Base-by-base conservation (phyloP, 2,113 vertebrate species). In the Halichoeres trimaculatus region DNA sequence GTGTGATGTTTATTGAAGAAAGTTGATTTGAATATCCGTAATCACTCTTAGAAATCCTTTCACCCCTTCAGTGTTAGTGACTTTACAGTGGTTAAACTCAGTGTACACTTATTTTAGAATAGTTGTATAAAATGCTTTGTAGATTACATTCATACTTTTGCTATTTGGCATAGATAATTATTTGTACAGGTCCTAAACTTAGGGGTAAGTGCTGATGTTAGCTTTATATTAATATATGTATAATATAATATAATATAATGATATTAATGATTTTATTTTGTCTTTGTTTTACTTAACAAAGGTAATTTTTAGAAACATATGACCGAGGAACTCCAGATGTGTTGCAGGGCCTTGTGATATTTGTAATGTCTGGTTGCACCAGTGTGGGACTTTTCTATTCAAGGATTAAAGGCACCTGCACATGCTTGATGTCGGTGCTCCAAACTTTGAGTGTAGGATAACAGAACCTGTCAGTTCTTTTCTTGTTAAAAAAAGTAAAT, bases 291-390 rank as follows among this genome's bases (percentile, higher is more conserved):
- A n/a, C 47, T 36, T 51, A 69, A 34, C 58, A 52, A 54, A 38
- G 19, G 36, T 13, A 10, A 1, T 22, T 22, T 52, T 47, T 17
- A 4, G 35, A 45, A 69, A 51, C 34, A 59, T 45, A 69, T 62
- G 56, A 16, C 41, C 10, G 6, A 66, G 45, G 56, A 83, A 47
- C 54, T 47, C 51, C 30, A 57, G 62, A 76, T 88, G 74, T 83
- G 74, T 88, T 83, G 73, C 85, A 82, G 67, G 76, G 74, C 73
- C 80, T 45, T 90, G 89, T 82, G 63, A 90, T 91, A 77, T 91
- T 89, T 89, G 72, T 70, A 69, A 87, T 80, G 64, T 84, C 77
- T 53, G 65, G 24, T 88, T 84, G 69, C 79, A 87, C 84, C 78
- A 62, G 70, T 68, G 63, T 87, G 84, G 81, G 85, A 90, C 26